Evolutionary conservation across 1,140 invertebrate species (phyloP), one percentile per base, ranked within the genome.

Genomic region (Aphaenogaster floridana): DNA sequence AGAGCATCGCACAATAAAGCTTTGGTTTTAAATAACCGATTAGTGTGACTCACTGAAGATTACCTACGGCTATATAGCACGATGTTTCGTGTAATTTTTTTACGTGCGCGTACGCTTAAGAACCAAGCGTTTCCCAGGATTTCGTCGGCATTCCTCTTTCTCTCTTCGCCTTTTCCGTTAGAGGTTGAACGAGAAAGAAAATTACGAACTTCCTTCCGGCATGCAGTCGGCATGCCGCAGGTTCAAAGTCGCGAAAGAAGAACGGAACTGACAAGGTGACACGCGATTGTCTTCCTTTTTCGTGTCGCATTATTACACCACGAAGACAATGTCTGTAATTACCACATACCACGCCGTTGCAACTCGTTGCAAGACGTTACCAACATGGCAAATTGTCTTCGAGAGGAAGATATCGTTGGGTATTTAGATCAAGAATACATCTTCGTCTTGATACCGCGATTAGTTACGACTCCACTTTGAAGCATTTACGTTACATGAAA

Each of bases 181-280:
- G 21, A 57, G 17, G 50, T 57, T 7, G 68, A 74, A 21, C 28
- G 52, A 45, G 42, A 74, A 57, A 57, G 68, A 48, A 74, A 61
- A 83, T 83, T 45, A 54, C 21, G 4, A 45, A 13, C 79, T 83
- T 83, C 80, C 80, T 83, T 74, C 68, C 80, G 42, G 21, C 28
- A 39, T 66, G 45, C 34, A 48, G 45, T 36, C 13, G 59, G 48
- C 39, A 28, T 36, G 17, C 45, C 48, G 63, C 36, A 15, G 48
- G 34, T 80, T 80, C 78, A 69, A 80, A 80, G 78, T 83, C 68
- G 48, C 34, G 50, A 72, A 48, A 72, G 42, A 74, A 50, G 68
- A 61, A 34, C 13, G 17, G 3, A 48, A 13, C 7, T 59, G 68
- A 61, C n/a, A 21, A 15, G 28, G 7, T 48, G 52, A 61, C n/a